A percentile compares a stretch with the other conserved stretches of the same genome.
Conservation (phyloP, 2,113 vertebrate genomes). For the Noctilio leporinus region DNA sequence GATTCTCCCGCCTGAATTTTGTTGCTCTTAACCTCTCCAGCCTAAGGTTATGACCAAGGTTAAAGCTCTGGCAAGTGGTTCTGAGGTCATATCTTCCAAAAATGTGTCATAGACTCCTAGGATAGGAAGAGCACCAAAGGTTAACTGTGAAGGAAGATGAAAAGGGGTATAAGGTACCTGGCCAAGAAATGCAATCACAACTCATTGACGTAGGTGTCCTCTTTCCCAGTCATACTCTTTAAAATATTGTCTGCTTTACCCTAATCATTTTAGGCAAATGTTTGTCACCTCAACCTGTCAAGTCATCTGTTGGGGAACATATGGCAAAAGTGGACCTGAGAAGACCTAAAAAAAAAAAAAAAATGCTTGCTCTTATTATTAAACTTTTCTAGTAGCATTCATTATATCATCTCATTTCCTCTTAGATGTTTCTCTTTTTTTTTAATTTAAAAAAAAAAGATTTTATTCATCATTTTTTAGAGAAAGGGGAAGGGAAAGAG, state of each 20-base stretch:
- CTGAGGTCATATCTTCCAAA: background rate
- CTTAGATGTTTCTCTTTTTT: background rate
- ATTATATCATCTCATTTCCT: background rate
- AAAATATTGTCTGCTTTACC: background rate
- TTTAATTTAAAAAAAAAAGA: background rate
- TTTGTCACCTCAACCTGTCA: background rate
- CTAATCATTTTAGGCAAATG: background rate
- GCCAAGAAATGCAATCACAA: background rate
- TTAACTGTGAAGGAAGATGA: background rate
- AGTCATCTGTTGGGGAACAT: background rate
- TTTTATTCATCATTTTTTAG: too few relatives aligned
- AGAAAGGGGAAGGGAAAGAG: too few relatives aligned
- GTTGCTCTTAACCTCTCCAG: background rate
- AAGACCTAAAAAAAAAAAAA: background rate
- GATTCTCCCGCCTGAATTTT: background rate
- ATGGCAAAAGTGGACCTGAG: background rate
- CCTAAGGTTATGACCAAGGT: background rate
- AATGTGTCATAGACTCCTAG: background rate
- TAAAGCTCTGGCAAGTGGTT: background rate
- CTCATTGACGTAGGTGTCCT: background rate
- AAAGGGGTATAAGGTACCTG: background rate
- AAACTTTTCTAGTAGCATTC: background rate
- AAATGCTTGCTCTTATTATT: background rate
- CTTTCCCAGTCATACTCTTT: background rate
- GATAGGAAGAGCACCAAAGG: background rate